Percentiles rank a stretch among this genome's conserved stretches.
phyloP scores from a whole-genome alignment of 2,797 vertebrate species.

The Hydrophis major region DNA sequence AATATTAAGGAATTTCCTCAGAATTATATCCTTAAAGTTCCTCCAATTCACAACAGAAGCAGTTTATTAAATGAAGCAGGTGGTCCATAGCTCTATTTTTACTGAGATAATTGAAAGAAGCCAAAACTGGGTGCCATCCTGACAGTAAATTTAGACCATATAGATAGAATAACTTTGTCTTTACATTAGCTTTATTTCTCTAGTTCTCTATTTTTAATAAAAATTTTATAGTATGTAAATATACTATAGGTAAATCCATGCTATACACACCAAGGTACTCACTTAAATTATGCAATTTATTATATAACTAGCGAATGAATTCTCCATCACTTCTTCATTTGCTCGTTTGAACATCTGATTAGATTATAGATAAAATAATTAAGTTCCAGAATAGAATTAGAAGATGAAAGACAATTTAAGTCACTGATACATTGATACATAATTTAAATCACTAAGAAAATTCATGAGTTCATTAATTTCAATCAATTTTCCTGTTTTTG shows the following conservation, averaged over 20 bases:
- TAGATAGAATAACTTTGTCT: neutral
- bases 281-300: neutral
- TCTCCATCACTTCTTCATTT: neutral
- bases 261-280: neutral
- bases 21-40: neutral
- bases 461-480: neutral
- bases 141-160: neutral
- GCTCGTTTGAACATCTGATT: neutral
- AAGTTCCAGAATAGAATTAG: neutral
- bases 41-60: neutral
- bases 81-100: neutral
- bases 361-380: neutral
- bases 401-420: neutral
- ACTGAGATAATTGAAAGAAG: neutral
- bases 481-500: neutral
- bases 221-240: neutral
- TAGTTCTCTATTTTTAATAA: neutral
- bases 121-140: neutral
- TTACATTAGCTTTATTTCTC: neutral
- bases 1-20: neutral
- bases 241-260: neutral
- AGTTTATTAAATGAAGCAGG: neutral
- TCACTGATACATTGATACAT: neutral
- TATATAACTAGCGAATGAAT: neutral
- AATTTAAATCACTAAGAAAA: neutral